A percentile compares a stretch with the other conserved stretches of the same genome.
These are phyloP conservation scores for Drosophila picticornis DNA, from an alignment of 2,888 invertebrate species.

Conservation along the genomic window DNA sequence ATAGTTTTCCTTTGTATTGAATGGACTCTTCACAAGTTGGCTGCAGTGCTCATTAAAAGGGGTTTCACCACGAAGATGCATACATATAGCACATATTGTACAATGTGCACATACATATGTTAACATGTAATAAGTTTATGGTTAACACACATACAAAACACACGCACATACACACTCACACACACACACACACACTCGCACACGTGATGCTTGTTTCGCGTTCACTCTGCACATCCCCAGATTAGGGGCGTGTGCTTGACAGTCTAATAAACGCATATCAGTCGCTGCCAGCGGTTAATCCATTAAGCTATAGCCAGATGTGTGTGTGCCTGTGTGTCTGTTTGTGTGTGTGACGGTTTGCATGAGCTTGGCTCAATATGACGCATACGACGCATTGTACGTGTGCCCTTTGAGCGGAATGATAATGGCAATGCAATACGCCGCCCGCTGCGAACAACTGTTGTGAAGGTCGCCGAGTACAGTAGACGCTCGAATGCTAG, in stretches of 20 bases:
- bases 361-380: constrained; percentile 60
- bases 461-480: constrained; percentile 49
- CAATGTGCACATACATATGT: constrained; percentile 11
- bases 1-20: constrained; percentile 5
- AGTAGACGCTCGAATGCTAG: not conserved
- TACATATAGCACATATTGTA: constrained; percentile 6
- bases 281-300: constrained; percentile 76
- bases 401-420: constrained; percentile 45
- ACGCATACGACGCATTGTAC: constrained; percentile 59
- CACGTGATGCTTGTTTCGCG: constrained; percentile 48
- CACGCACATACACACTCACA: constrained; percentile 1
- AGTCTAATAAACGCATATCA: constrained; percentile 80
- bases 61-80: constrained; percentile 6
- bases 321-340: constrained; percentile 11
- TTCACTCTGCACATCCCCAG: constrained; percentile 52
- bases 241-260: constrained; percentile 75
- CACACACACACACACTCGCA: constrained; percentile 10
- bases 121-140: constrained; percentile 29
- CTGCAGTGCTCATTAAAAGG: constrained; percentile 22
- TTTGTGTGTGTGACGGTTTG: constrained; percentile 34
- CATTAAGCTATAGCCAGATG: constrained; percentile 71
- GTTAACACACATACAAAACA: constrained; percentile 22
- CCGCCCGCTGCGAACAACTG: constrained; percentile 54
- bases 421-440: constrained; percentile 75
- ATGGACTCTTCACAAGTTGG: constrained; percentile 23